Percentiles rank a stretch among this genome's conserved stretches.
These are phyloP conservation scores for Abscondita cerata DNA, from an alignment of 2,888 invertebrate genomes.

Conservation along the genomic window DNA sequence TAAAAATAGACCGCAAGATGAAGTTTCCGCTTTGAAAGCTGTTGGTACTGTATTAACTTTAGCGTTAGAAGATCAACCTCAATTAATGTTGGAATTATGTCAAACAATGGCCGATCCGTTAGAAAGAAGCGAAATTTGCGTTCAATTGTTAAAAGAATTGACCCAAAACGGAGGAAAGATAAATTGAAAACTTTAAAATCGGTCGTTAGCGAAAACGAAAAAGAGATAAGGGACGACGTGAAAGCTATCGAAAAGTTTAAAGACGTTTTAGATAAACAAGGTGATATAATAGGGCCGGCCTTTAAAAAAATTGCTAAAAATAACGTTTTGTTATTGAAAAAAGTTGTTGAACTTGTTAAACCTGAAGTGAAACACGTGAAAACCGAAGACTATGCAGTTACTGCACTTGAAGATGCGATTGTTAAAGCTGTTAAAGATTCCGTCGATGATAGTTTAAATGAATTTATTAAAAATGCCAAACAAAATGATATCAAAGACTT, in stretches of 20 bases:
- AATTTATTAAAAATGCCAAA: constrained; percentile 61
- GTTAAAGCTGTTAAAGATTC: constrained; percentile 69
- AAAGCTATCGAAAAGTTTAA: constrained; percentile 67
- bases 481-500: constrained; percentile 54
- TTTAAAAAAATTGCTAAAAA: constrained; percentile 70
- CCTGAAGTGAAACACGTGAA: constrained; percentile 66
- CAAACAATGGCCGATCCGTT: constrained; percentile 52
- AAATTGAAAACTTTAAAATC: constrained; percentile 70
- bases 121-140: constrained; percentile 54
- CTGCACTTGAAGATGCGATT: constrained; percentile 72
- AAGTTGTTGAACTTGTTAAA: constrained; percentile 67
- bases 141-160: constrained; percentile 52
- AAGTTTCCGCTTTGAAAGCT: constrained; percentile 54
- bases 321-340: constrained; percentile 66
- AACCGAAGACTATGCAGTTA: constrained; percentile 70
- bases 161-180: constrained; percentile 64
- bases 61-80: constrained; percentile 48
- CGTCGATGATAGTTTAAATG: constrained; percentile 66
- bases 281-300: constrained; percentile 66
- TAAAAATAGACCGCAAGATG: constrained; percentile 57
- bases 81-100: constrained; percentile 50
- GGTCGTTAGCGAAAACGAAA: constrained; percentile 61
- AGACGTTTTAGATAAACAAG: constrained; percentile 69
- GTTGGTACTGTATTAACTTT: constrained; percentile 53
- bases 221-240: constrained; percentile 62